Evolutionary conservation across 2,113 vertebrate genomes (phyloP), one percentile per base, ranked within the genome.

Genomic region (Cynopterus brachyotis): DNA sequence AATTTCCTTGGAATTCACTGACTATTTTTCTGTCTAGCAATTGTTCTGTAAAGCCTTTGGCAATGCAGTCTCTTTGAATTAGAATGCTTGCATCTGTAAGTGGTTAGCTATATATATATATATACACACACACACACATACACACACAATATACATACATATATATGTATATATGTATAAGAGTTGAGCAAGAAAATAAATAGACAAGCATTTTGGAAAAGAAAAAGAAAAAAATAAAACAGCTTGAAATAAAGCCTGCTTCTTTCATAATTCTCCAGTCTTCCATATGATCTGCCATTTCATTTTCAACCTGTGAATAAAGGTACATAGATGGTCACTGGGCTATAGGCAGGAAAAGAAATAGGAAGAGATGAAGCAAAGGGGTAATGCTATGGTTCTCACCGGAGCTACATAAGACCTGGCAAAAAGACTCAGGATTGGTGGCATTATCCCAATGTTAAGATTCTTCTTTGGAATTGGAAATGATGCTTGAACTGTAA

Each of bases 1-100:
- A 80, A 92, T 89, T 96, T 96, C 96, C 88, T 96, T 93, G 57
- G 95, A 97, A 95, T 83, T 96, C 95, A 92, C 93, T 19, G 4
- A 82, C 72, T 64, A 75, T 64, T 57, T 95, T 88, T 93, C 76
- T 73, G 78, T 96, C 72, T 94, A 45, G 93, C 0, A 3, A 96
- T 72, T 80, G 94, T 93, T 96, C 87, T 78, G 32, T 12, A 45
- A 95, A 96, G 66, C 64, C 82, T 94, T 67, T 7, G 3, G 96
- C 96, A 97, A 97, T 85, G 88, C 67, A 94, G 96, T 89, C 95
- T 79, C 83, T 37, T 76, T 93, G 92, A 81, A 91, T 47, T 35
- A 26, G 89, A 95, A 66, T 64, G 76, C 78, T 10, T 19, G 87
- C 86, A 73, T 92, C 93, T 92, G n/a, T n/a, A 50, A 96, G 81